Evolutionary conservation across 2,113 vertebrate genomes (phyloP), one percentile per base, ranked within the genome.

Genomic region (Regulus satrapa): DNA sequence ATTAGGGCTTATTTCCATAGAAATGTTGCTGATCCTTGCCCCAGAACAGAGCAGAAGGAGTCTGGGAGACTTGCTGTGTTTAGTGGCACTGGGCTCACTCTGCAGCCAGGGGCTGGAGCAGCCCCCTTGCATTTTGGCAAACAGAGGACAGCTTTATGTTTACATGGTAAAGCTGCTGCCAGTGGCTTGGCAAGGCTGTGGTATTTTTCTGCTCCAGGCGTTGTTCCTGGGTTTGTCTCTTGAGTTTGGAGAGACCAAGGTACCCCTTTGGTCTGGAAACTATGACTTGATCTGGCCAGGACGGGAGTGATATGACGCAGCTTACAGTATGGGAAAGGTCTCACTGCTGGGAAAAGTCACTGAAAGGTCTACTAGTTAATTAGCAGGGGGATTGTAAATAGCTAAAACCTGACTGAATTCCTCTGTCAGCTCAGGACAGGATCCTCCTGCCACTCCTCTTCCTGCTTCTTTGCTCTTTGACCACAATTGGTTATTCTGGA

Each of bases 371-470:
- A 41, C 56, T 94, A 8, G 72, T 71, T 94, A 91, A 82, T 90
- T 76, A 93, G 62, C 91, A 88, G 63, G 12, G 67, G 45, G 49
- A 49, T 12, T 90, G 91, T 88, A 85, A 94, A 95, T 72, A 85
- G 66, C 84, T 94, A 43, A 91, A 91, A 95, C 79, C 94, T 95
- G 94, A 92, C 89, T 94, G 77, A 88, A 91, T 91, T 92, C 77
- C 77, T 85, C 89, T 92, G 66, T 69, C 77, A 76, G 23, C 77
- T 87, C 93, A 51, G 69, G 87, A 92, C 74, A 61, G 89, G 85
- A 91, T 92, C 87, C 89, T 91, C 28, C 91, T 95, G 94, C 67
- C 74, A 20, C 85, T 92, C 63, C n/a, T 93, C 75, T 83, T 90
- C 78, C 85, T 71, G 79, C 43, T 74, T 86, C 43, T 88, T 93